Evolutionary conservation across 2,797 vertebrate genomes (phyloP), one percentile per base, ranked within the genome.

Genomic region (Psittacula echo): DNA sequence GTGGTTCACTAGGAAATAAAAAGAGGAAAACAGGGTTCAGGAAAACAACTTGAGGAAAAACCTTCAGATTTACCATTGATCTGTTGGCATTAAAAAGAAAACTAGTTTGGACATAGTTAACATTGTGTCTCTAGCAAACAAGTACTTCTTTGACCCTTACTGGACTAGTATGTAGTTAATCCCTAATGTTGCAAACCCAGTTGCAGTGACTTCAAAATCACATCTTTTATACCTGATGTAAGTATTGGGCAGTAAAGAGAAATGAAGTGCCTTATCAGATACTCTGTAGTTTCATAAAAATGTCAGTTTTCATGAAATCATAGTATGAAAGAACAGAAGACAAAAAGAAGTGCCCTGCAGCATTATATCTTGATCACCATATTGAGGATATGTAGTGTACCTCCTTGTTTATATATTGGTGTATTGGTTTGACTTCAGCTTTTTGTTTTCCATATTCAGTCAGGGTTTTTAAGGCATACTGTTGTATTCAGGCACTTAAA

Each of bases 261-360:
- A 85, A 77, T 74, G 0, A 47, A 3, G 1, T 72, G n/a, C 32
- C 32, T 72, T 51, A 6, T 73, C 32, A 47, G 21, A 23, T 64
- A 42, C 11, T 70, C 16, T 9, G 4, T 81, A 27, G 34, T 85
- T 89, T 72, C 48, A 53, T 80, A 64, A 91, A 82, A 76, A 42
- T 4, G 0, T 17, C 0, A 0, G 0, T 19, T 94, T 85, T 82
- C 16, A 9, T 82, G 27, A 56, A 82, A 74, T 4, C 22, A 1
- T 39, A 34, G 26, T 70, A 8, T 11, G 5, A 23, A 48, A 83
- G 22, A 61, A 27, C 2, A 39, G 17, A 79, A 56, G 13, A 58
- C 42, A 42, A 48, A 45, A 51, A 8, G 13, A 83, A 16, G 13
- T 61, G 29, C 15, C n/a, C 18, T 62, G 23, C 32, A 67, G 8